Percentiles rank a stretch among this genome's conserved stretches.
These are phyloP conservation scores for Crioceris asparagi DNA, from an alignment of 2,888 invertebrate species.

Conservation along the genomic window DNA sequence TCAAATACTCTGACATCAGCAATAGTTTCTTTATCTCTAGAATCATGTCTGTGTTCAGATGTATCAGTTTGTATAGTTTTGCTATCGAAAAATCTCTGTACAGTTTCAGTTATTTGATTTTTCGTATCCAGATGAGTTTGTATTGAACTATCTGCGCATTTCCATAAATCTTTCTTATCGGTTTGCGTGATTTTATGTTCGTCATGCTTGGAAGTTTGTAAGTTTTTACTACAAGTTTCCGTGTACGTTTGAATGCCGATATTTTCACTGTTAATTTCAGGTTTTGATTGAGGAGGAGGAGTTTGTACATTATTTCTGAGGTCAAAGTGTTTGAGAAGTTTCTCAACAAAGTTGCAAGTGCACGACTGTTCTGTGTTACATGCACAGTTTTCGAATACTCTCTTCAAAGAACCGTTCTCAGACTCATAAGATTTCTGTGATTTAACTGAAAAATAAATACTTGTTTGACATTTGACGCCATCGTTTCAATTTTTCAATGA, in stretches of 20 bases:
- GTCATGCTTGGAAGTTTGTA: neutral
- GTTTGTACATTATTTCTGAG: neutral
- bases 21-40: neutral
- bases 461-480: no score
- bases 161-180: constrained; percentile 2
- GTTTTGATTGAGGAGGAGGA: no score
- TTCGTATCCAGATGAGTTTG: neutral
- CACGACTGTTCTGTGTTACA: constrained; percentile 11
- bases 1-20: no score
- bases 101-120: neutral
- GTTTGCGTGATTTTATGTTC: constrained; percentile 8
- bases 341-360: constrained; percentile 19
- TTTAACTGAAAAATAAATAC: no score
- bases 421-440: no score
- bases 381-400: constrained; percentile 15
- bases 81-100: neutral
- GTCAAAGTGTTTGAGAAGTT: constrained; percentile 16
- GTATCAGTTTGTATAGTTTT: neutral
- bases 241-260: no score
- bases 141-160: no score
- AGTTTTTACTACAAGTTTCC: no score
- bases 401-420: constrained; percentile 13
- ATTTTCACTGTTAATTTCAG: no score
- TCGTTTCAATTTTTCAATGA: no score
- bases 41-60: neutral